Evolutionary conservation across 2,888 invertebrate species (phyloP), one percentile per base, ranked within the genome.

Genomic region (Oxystoma pomonae): DNA sequence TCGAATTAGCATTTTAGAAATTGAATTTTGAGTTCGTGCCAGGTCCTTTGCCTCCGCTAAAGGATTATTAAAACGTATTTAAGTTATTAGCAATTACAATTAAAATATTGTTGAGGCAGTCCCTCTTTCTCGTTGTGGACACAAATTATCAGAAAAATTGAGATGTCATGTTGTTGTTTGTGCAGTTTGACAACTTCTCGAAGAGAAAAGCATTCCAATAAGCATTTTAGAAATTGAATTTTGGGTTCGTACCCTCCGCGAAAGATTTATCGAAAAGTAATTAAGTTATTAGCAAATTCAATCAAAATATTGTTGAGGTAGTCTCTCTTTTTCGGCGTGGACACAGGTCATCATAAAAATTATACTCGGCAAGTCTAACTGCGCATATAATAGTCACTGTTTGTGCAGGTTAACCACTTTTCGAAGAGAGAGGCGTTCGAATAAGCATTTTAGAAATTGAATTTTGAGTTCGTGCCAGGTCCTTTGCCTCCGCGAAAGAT

Each of bases 331-430:
- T n/a, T n/a, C n/a, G n/a, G n/a, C n/a, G n/a, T n/a, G n/a, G n/a
- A n/a, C n/a, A n/a, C n/a, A 81, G 81, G 81, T 81, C 80, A 80
- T 81, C 80, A 81, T 81, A 80, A 80, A 81, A 79, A 81, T 81
- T 81, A 81, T 80, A 78, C 77, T 74, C 76, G 79, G 78, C 78
- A 78, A 78, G 79, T 80, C 80, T 80, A 79, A 81, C 80, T 80
- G 80, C 80, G 80, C 80, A 80, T 80, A 80, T 80, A 80, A 81
- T 81, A 80, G 80, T 80, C 78, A 79, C 78, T 80, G 80, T 80
- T 80, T 80, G 80, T 80, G 79, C 80, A 78, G 80, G 80, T 80
- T 80, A 80, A 80, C 80, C 80, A 80, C 80, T 80, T 80, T 76
- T 78, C 77, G 77, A 76, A 75, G 79, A 78, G 76, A 67, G 52